Percentiles rank a stretch among this genome's conserved stretches.
Evolutionary conservation across 2,113 vertebrate species (phyloP).

Genomic region (Apaloderma vittatum): DNA sequence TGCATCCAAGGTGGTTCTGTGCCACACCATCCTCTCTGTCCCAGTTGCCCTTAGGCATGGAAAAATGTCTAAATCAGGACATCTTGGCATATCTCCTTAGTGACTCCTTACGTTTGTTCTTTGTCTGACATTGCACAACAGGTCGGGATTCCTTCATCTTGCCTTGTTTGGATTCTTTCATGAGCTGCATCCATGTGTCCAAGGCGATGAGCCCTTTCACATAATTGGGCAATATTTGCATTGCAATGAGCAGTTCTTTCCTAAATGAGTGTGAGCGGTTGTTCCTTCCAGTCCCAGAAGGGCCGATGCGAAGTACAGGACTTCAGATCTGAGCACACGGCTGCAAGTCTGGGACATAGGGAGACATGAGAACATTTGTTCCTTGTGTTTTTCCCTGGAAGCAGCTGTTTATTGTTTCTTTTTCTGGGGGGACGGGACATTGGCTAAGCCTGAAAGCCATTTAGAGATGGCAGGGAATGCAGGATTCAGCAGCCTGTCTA

Average conservation of each 20-base stretch:
- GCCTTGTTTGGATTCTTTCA: neutral
- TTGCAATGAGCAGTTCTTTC: neutral
- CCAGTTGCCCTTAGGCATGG: neutral
- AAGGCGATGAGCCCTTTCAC: neutral
- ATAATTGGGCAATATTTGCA: slow-evolving; percentile 31
- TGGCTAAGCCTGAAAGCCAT: neutral
- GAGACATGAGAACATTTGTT: neutral
- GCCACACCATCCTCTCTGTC: neutral
- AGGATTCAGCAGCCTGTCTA: neutral
- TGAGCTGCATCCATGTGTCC: neutral
- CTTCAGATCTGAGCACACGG: fast-evolving
- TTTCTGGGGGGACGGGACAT: neutral
- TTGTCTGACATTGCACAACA: slow-evolving; percentile 10
- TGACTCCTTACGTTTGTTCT: neutral
- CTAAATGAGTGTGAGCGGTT: fast-evolving
- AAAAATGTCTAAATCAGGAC: neutral
- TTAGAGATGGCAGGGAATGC: neutral
- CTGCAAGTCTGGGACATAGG: neutral
- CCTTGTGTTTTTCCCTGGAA: neutral
- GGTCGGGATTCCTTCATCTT: neutral
- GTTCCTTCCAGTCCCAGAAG: neutral
- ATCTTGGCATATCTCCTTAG: neutral
- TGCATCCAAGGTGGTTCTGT: neutral
- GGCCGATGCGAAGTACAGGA: neutral
- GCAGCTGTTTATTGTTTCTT: neutral